phyloP scores from a whole-genome alignment of 2,888 invertebrate species.

The Oscheius myriophilus region DNA sequence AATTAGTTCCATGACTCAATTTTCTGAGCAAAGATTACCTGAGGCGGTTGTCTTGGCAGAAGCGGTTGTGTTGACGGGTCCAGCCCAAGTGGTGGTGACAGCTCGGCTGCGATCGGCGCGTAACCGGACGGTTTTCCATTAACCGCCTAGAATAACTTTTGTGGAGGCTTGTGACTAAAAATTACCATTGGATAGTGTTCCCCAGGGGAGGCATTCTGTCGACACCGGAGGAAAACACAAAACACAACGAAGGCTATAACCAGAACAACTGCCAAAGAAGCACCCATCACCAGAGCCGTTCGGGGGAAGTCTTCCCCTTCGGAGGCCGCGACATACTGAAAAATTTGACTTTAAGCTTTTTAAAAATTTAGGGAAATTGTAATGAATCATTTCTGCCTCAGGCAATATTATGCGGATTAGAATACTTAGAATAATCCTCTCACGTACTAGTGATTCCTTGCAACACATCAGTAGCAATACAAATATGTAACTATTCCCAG shows the following conservation, averaged over 20 bases:
- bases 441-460: no score
- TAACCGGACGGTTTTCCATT: conserved; percentile 53
- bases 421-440: no score
- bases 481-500: no score
- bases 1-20: no score
- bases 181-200: conserved; percentile 60
- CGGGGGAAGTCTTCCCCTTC: conserved; percentile 56
- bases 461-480: no score
- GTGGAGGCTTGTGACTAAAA: no score
- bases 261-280: conserved; percentile 58
- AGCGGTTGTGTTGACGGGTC: conserved; percentile 51
- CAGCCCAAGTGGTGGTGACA: conserved; percentile 61
- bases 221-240: conserved; percentile 61
- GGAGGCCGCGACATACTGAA: conserved; percentile 27
- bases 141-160: conserved; percentile 13
- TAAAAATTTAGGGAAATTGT: background rate
- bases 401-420: no score
- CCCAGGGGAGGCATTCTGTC: conserved; percentile 50
- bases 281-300: conserved; percentile 60
- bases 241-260: conserved; percentile 61
- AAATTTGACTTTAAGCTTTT: background rate
- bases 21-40: conserved; percentile 30
- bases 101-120: conserved; percentile 63
- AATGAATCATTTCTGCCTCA: no score
- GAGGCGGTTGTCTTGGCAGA: conserved; percentile 41